Evolutionary conservation across 2,113 vertebrate genomes (phyloP).

Genomic region (Rhegmatorhina hoffmannsi): DNA sequence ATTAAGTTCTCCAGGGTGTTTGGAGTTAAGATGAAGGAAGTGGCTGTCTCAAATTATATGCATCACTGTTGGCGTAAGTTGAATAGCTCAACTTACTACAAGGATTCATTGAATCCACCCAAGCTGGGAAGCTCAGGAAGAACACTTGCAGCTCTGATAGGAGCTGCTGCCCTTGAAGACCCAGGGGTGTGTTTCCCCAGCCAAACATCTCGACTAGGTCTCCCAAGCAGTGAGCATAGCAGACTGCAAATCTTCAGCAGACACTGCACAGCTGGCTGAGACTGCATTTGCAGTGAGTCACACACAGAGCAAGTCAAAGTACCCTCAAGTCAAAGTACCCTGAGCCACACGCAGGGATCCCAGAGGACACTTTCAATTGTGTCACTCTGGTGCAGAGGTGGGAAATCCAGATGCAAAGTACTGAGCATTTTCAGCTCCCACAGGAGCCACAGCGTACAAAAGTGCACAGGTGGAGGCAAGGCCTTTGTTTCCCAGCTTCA

Average conservation of each 20-base stretch:
- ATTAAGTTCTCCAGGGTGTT: background rate
- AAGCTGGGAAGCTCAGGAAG: background rate
- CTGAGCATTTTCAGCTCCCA: background rate
- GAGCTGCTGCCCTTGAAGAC: background rate
- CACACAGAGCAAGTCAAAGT: accelerated
- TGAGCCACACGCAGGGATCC: background rate
- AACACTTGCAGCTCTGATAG: background rate
- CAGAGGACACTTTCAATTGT: background rate
- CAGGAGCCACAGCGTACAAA: background rate
- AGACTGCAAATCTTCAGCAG: background rate
- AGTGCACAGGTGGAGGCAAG: background rate
- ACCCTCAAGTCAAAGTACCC: background rate
- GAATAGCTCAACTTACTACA: background rate
- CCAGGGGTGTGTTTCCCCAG: accelerated
- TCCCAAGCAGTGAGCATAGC: accelerated
- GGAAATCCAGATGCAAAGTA: background rate
- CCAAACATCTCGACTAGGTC: background rate
- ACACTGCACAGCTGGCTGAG: accelerated
- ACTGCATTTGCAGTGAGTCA: background rate
- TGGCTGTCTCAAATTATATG: background rate
- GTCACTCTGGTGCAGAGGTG: background rate
- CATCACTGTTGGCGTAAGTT: background rate
- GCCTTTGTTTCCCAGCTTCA: background rate
- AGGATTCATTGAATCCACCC: background rate
- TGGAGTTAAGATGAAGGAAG: background rate